Evolutionary conservation across 2,113 vertebrate species (phyloP).

Genomic region (Antechinus stuartii): DNA sequence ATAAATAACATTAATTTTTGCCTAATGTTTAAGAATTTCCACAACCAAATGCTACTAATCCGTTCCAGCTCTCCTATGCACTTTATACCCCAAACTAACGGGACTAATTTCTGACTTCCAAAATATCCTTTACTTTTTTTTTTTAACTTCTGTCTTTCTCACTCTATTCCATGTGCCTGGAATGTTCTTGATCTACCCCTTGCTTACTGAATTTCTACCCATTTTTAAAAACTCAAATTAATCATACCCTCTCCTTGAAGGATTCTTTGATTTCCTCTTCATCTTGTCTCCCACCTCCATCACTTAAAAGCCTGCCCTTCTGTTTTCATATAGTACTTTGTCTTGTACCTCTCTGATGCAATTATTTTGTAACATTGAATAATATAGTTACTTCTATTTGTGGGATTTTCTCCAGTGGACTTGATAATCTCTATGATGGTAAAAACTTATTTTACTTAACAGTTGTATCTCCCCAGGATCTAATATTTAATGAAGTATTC

Average conservation of each 20-base stretch:
- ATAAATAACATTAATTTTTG: background rate
- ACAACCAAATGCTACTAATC: background rate
- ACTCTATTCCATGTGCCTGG: background rate
- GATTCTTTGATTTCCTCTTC: background rate
- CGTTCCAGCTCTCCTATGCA: background rate
- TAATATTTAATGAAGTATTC: background rate
- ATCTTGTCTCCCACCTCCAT: background rate
- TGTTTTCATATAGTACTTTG: background rate
- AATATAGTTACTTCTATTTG: background rate
- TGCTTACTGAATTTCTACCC: background rate
- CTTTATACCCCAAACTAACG: background rate
- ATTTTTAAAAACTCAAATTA: background rate
- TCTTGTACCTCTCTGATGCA: background rate
- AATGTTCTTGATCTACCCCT: background rate
- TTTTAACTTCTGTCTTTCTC: background rate
- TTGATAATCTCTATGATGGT: background rate
- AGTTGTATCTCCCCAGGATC: background rate
- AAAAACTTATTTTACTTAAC: background rate
- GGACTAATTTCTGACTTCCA: background rate
- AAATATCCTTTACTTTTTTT: background rate
- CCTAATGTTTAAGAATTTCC: background rate
- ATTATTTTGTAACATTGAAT: background rate
- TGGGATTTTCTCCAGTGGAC: background rate
- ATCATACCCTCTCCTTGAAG: background rate
- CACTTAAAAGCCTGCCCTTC: background rate